Evolutionary conservation across 92 coral and sea anemone genomes (phyloP).

Genomic region (Paragorgia papillata): DNA sequence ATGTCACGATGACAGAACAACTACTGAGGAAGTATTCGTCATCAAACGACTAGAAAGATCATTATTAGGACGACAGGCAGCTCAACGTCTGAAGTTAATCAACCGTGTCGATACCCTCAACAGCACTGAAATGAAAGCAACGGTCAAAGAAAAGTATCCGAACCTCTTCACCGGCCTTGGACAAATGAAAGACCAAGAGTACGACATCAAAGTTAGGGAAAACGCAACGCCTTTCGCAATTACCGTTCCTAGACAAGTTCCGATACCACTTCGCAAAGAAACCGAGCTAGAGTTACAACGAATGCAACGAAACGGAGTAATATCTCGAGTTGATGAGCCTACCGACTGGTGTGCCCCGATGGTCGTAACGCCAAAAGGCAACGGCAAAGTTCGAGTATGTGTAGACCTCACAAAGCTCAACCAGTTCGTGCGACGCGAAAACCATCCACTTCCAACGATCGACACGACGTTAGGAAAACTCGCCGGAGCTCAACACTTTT

Average conservation of each 20-base stretch:
- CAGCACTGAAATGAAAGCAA: constrained; percentile 8
- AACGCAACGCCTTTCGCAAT: constrained; percentile 49
- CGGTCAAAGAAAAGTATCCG: constrained; percentile 31
- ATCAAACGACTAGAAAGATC: constrained; percentile 52
- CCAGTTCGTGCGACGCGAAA: constrained; percentile 36
- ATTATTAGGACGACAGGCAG: constrained; percentile 42
- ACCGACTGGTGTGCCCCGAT: constrained; percentile 66
- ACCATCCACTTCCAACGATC: constrained; percentile 38
- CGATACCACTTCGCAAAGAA: constrained; percentile 55
- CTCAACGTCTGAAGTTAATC: constrained; percentile 50
- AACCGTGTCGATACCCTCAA: constrained; percentile 4
- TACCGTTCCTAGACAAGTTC: constrained; percentile 47
- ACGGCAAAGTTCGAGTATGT: constrained; percentile 34
- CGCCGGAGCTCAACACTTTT: constrained; percentile 1
- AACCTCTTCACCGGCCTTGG: constrained; percentile 56
- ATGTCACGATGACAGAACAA: constrained; percentile 9
- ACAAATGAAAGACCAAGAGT: constrained; percentile 37
- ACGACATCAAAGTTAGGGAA: constrained; percentile 45
- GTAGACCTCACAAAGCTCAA: constrained; percentile 29
- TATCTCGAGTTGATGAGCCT: constrained; percentile 64
- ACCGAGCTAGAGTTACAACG: constrained; percentile 45
- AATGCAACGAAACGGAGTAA: constrained; percentile 51
- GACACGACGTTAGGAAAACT: constrained; percentile 17
- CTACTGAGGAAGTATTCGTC: constrained; percentile 5
- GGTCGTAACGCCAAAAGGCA: constrained; percentile 42